Conservation (phyloP, 2,797 vertebrate genomes). For the Amniataba percoides region DNA sequence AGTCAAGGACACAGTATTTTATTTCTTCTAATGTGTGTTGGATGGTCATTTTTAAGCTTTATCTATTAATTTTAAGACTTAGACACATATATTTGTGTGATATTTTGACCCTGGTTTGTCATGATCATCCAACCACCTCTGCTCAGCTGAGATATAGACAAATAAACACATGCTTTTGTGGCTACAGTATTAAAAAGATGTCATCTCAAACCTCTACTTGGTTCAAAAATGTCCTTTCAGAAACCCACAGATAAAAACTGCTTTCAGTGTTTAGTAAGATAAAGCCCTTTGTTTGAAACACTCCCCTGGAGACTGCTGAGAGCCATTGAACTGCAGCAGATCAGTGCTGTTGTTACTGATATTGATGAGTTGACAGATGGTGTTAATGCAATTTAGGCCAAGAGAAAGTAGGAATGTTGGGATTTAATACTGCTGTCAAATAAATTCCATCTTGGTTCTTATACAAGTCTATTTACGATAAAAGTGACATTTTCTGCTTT, state of each 20-base stretch:
- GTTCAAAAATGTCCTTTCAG: too few relatives aligned
- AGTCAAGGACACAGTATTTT: neutral
- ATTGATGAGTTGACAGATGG: neutral
- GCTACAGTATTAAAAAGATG: neutral
- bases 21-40: slow-evolving; percentile 2
- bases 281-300: too few relatives aligned
- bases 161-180: neutral
- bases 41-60: neutral
- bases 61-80: neutral
- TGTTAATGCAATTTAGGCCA: neutral
- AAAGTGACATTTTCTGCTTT: neutral
- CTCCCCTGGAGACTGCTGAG: too few relatives aligned
- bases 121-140: rapidly evolving
- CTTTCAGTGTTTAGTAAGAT: too few relatives aligned
- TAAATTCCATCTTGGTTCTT: neutral
- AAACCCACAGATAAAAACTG: too few relatives aligned
- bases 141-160: neutral
- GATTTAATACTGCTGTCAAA: too few relatives aligned
- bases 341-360: too few relatives aligned
- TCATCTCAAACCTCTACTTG: too few relatives aligned
- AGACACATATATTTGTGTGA: neutral
- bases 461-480: neutral
- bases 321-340: too few relatives aligned
- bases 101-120: neutral
- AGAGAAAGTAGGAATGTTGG: neutral